A percentile compares a stretch with the other conserved stretches of the same genome.
Conservation (phyloP, 2,797 vertebrate genomes). For the Mallotus villosus region DNA sequence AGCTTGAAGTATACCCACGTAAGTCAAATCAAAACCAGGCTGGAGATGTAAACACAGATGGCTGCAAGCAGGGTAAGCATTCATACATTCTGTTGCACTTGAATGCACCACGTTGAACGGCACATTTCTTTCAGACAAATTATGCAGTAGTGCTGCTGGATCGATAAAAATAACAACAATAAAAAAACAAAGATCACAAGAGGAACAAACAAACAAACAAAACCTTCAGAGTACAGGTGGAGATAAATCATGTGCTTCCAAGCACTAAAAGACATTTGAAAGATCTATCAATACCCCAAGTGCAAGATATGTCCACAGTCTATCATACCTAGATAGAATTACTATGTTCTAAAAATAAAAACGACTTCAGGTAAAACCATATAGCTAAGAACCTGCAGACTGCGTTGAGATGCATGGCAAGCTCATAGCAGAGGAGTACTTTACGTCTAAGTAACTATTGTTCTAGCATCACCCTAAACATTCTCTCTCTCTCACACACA, state of each 20-base stretch:
- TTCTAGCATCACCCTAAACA: constrained; percentile 57
- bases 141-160: constrained; percentile 63
- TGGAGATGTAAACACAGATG: constrained; percentile 66
- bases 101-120: constrained; percentile 68
- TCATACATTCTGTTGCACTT: constrained; percentile 71
- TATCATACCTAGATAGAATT: constrained; percentile 56
- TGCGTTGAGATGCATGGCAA: constrained; percentile 11
- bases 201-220: constrained; percentile 26
- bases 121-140: constrained; percentile 67
- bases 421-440: constrained; percentile 60
- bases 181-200: constrained; percentile 44
- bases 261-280: constrained; percentile 56
- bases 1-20: constrained; percentile 44
- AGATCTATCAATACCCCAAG: constrained; percentile 58
- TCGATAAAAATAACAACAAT: constrained; percentile 24
- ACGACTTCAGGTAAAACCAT: constrained; percentile 47
- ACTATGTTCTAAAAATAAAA: constrained; percentile 52
- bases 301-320: constrained; percentile 68
- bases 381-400: constrained; percentile 43
- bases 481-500: constrained; percentile 35
- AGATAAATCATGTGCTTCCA: constrained; percentile 64
- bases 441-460: constrained; percentile 62
- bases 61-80: constrained; percentile 62
- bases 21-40: constrained; percentile 49
- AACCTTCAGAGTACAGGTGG: constrained; percentile 53